These are phyloP conservation scores for Diadumene lineata DNA, from an alignment of 92 coral and sea anemone species.

Conservation along the genomic window DNA sequence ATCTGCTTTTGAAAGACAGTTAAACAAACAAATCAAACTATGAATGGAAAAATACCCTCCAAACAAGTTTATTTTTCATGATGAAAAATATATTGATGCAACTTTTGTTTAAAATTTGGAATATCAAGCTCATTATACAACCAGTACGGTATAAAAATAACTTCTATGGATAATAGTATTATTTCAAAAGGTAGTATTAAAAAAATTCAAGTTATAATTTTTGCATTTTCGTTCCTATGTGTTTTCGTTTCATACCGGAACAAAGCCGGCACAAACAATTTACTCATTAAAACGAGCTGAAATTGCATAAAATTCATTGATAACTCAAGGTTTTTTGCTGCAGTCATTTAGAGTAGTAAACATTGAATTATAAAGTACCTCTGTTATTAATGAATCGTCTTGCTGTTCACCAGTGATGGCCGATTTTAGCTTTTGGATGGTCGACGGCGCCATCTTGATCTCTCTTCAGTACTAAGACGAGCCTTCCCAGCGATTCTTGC, in stretches of 20 bases:
- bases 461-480: neutral
- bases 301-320: neutral
- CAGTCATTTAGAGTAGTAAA: neutral
- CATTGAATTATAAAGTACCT: conserved; percentile 57
- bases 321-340: neutral
- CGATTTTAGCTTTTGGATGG: conserved; percentile 81
- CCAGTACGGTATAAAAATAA: too few species aligned
- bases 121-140: too few species aligned
- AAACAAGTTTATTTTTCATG: too few species aligned
- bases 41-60: too few species aligned
- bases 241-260: neutral
- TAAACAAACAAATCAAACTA: too few species aligned
- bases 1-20: too few species aligned
- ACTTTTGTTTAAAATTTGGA: too few species aligned
- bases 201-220: neutral
- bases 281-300: neutral
- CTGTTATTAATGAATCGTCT: conserved; percentile 93
- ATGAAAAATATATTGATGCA: too few species aligned
- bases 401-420: conserved; percentile 81
- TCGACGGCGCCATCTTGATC: conserved; percentile 96
- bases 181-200: too few species aligned
- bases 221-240: neutral
- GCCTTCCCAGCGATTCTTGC: neutral
- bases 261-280: neutral
- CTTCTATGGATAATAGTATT: too few species aligned